phyloP scores from a whole-genome alignment of 1,140 invertebrate genomes.

The Acyrthosiphon pisum region DNA sequence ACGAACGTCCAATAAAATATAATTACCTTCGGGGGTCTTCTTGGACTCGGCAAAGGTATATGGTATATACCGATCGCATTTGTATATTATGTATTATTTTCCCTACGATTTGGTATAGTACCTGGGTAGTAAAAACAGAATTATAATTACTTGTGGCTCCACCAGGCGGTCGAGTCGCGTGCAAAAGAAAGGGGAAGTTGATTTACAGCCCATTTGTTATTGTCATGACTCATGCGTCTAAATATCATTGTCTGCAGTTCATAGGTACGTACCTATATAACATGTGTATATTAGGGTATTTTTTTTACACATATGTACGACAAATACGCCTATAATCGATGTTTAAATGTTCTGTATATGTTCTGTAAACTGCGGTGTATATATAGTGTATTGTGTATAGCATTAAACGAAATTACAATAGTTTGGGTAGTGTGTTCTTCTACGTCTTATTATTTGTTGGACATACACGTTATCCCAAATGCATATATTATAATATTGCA shows the following conservation, averaged over 20 bases:
- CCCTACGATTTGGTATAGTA: not conserved
- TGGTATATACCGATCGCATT: not conserved
- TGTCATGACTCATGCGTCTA: conserved; percentile 37
- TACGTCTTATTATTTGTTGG: not conserved
- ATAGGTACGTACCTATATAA: not conserved
- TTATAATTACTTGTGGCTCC: conserved; percentile 52
- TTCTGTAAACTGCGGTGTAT: not conserved
- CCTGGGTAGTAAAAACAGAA: conserved; percentile 31
- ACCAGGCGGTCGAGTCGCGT: conserved; percentile 48
- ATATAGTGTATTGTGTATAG: not conserved
- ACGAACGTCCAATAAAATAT: conserved; percentile 56
- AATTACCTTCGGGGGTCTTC: conserved; percentile 39
- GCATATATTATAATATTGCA: too few relatives aligned
- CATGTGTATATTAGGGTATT: not conserved
- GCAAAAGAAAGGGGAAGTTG: conserved; percentile 52
- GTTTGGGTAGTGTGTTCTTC: not conserved
- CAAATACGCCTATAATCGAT: not conserved
- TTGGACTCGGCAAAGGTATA: not conserved
- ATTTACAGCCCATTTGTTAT: conserved; percentile 49
- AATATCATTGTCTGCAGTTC: conserved; percentile 41
- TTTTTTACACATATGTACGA: not conserved
- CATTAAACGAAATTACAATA: not conserved
- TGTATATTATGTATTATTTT: not conserved
- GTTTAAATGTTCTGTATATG: not conserved
- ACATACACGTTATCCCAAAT: too few relatives aligned